A percentile compares a stretch with the other conserved stretches of the same genome.
Conservation (phyloP, 2,113 vertebrate genomes). For the Ctenodactylus gundi region DNA sequence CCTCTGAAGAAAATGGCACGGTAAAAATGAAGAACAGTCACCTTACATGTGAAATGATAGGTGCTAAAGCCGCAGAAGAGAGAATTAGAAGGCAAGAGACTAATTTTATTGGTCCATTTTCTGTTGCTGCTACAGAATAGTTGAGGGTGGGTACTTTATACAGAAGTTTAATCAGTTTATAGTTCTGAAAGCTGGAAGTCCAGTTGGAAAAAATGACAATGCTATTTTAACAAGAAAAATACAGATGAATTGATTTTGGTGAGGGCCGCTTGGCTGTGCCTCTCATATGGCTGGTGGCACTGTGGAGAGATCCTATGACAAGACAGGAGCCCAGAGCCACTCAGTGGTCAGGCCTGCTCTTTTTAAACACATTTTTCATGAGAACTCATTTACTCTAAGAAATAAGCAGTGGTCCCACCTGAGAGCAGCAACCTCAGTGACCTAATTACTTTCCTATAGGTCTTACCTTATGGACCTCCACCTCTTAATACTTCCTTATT, state of each 20-base stretch:
- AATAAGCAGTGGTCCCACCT: background rate
- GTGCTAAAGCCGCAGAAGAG: background rate
- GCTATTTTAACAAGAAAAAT: too few species aligned
- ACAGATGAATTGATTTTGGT: too few species aligned
- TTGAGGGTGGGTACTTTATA: background rate
- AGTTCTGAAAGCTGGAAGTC: background rate
- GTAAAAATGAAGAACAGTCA: background rate
- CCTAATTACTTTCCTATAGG: background rate
- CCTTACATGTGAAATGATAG: background rate
- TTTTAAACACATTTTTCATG: background rate
- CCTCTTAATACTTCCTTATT: background rate
- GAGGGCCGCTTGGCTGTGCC: background rate
- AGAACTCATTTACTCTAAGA: background rate
- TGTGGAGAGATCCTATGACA: too few species aligned
- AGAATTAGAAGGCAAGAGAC: background rate
- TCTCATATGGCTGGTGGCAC: background rate
- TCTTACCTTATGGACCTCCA: background rate
- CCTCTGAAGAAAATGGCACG: conserved; percentile 4
- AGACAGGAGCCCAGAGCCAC: background rate
- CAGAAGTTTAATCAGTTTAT: background rate
- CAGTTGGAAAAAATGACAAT: too few species aligned
- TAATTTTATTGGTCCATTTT: background rate
- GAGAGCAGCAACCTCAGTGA: background rate
- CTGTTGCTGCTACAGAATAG: background rate
- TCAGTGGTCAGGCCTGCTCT: background rate